Evolutionary conservation across 1,140 invertebrate species (phyloP), one percentile per base, ranked within the genome.

Genomic region (Aphelinus atriplicis): DNA sequence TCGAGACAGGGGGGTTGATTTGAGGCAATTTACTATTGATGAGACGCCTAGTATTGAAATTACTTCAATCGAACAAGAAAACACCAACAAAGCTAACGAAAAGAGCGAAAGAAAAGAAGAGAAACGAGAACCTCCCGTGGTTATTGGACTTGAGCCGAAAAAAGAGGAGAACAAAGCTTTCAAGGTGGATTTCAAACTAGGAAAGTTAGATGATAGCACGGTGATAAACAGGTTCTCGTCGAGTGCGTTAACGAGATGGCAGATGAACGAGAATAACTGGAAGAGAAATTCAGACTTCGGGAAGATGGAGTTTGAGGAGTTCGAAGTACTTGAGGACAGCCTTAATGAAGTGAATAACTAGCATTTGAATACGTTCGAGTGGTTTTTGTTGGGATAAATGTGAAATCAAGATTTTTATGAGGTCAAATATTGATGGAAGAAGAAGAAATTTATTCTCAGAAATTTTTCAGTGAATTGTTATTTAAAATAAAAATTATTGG

Each of bases 301-400:
- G 5, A 94, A 95, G 77, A 95, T 95, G 90, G 93, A 94, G 80
- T 95, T 95, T 75, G 94, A 95, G 84, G 92, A 93, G 75, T 95
- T 94, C 77, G 93, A 95, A 87, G 91, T 95, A 57, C 85, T 91
- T 79, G 91, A 91, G 81, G 90, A 91, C 82, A 91, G 90, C 85
- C 84, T 91, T 78, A 91, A 90, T 84, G 90, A 87, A 3, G 67
- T 69, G 4, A 81, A 83, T n/a, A 81, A 72, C 56, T 79, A 80
- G 56, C 68, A 69, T 42, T 70, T 78, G 42, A 7, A 51, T 75
- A 43, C 26, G 0, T 48, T 58, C 51, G 51, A 73, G 3, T 6
- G 50, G 51, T 26, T 43, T 26, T 60, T 47, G 45, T 61, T 55
- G 47, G 26, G 53, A 42, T 46, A 61, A 3, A 26, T 66, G 45